Base-by-base conservation (phyloP, 1,140 invertebrate genomes). In the Drusus annulatus region DNA sequence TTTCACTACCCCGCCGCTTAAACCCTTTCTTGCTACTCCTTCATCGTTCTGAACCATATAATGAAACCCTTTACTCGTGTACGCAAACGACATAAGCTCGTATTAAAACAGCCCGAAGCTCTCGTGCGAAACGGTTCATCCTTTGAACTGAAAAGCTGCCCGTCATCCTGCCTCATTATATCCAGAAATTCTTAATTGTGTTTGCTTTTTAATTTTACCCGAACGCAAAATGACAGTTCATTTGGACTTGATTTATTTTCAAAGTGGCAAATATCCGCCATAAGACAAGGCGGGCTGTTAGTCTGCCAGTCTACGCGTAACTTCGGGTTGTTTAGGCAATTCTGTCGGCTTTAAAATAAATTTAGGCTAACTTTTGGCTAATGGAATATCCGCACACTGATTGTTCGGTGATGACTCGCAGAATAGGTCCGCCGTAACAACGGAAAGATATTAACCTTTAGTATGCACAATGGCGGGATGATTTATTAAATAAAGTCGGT, bases 381-480 rank as follows among this genome's bases (percentile, higher is more conserved):
- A 56, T 74, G 69, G 51, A 25, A 51, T 74, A 25, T 74, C 51
- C 17, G 69, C 52, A 6, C 19, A 23, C 69, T 74, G 69, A 74
- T 74, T 74, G 28, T 17, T n/a, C 5, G 50, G n/a, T 54, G 25
- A 56, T 74, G 69, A 74, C 69, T 74, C 21, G 69, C 50, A 17
- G 52, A 54, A 74, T 74, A 15, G 69, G 15, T 10, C 7, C 50
- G 17, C 23, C 15, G 23, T 23, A 23, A 15, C 60, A 15, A 63
- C 7, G 19, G 21, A 69, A 16, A n/a, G 21, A 21, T 45, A 69
- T 69, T 69, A 69, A 17, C 16, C 65, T 15, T 19, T 45, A 60
- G 60, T 76, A 62, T 62, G 60, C 73, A 76, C 73, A 76, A 76
- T 75, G 73, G 54, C 25, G 19, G 54, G 73, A 75, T 75, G 73